Evolutionary conservation across 2,888 invertebrate species (phyloP).

Genomic region (Saturnia japonica): DNA sequence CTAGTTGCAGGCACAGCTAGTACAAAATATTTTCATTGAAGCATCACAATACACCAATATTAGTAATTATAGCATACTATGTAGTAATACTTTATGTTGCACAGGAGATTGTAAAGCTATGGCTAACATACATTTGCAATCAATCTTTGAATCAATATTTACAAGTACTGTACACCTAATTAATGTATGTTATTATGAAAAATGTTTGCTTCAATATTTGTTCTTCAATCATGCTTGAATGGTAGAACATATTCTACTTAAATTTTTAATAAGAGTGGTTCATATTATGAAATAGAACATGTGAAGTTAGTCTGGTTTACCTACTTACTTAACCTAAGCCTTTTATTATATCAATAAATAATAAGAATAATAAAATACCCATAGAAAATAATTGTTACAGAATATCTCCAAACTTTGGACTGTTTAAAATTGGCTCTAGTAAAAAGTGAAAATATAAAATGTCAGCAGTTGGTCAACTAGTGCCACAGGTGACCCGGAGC

Average conservation of each 20-base stretch:
- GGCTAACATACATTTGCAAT: not conserved
- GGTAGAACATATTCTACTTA: too few species aligned
- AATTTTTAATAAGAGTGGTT: too few species aligned
- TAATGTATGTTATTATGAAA: not conserved
- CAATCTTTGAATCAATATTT: not conserved
- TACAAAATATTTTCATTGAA: too few species aligned
- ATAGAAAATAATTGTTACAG: slow-evolving; percentile 14
- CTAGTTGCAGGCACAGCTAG: too few species aligned
- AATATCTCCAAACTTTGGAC: slow-evolving; percentile 8
- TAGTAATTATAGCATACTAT: too few species aligned
- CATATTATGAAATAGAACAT: too few species aligned
- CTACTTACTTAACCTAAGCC: too few species aligned
- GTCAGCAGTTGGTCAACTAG: slow-evolving; percentile 80
- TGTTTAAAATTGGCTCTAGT: slow-evolving; percentile 3
- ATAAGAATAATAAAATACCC: not conserved
- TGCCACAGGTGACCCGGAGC: slow-evolving; percentile 75
- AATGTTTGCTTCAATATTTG: too few species aligned
- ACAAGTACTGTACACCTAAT: not conserved
- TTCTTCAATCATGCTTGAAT: too few species aligned
- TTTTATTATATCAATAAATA: not conserved
- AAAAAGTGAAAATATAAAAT: slow-evolving; percentile 36
- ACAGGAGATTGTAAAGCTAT: not conserved
- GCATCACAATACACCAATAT: too few species aligned
- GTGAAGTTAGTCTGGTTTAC: too few species aligned
- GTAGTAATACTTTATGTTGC: not conserved